Conservation (phyloP, 2,113 vertebrate genomes). For the Oxyruncus cristatus region DNA sequence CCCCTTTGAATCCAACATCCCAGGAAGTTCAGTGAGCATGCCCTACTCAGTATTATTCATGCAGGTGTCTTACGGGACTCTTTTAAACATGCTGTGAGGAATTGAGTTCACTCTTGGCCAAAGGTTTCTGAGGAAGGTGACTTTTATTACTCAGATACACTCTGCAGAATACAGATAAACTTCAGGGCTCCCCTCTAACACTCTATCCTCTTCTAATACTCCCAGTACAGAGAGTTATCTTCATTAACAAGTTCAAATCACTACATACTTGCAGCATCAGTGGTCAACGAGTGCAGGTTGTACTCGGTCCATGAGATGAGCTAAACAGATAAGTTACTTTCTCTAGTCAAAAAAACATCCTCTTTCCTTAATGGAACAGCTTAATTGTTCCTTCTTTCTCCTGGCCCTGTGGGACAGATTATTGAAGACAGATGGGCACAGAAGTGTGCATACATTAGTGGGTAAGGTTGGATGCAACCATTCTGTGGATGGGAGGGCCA, state of each 20-base stretch:
- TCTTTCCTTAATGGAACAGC: conserved; percentile 28
- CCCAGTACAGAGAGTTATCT: not conserved
- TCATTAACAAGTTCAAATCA: conserved; percentile 19
- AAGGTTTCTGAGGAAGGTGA: conserved; percentile 63
- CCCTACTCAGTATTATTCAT: conserved; percentile 33
- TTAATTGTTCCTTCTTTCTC: conserved; percentile 47
- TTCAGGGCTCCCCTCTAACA: not conserved
- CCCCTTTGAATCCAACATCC: not conserved
- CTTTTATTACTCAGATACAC: conserved; percentile 36
- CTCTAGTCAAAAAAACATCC: not conserved
- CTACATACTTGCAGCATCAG: not conserved
- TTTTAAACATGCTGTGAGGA: conserved; percentile 35
- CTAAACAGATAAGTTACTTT: not conserved
- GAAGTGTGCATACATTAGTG: conserved; percentile 29
- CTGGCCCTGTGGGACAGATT: conserved; percentile 35
- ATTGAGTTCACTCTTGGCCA: conserved; percentile 55
- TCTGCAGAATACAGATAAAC: conserved; percentile 63
- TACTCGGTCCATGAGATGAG: not conserved
- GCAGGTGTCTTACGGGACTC: conserved; percentile 19
- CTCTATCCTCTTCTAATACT: not conserved
- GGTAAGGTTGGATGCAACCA: not conserved
- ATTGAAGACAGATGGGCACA: conserved; percentile 42
- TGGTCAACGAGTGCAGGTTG: not conserved
- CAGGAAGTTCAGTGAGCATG: not conserved
- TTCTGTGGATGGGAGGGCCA: accelerated